These are phyloP conservation scores for Acropternis orthonyx DNA, from an alignment of 2,797 vertebrate species.

Conservation along the genomic window DNA sequence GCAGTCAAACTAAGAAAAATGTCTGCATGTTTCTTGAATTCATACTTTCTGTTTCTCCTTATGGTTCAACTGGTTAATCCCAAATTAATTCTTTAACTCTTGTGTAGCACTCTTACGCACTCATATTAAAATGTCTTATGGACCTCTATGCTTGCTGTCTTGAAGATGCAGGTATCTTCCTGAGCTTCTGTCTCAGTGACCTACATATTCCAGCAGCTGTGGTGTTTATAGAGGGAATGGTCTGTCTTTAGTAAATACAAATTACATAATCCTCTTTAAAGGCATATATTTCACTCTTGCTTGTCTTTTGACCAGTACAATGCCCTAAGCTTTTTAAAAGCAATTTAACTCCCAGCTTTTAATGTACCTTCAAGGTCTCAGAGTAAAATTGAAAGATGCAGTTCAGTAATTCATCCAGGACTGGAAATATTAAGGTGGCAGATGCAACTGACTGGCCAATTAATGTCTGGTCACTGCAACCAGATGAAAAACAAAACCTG, in stretches of 20 bases:
- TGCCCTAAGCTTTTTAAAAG: conserved; percentile 57
- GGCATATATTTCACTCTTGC: conserved; percentile 32
- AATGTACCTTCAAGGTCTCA: conserved; percentile 41
- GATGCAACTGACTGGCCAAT: background rate
- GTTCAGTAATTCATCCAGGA: background rate
- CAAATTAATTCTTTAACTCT: conserved; percentile 74
- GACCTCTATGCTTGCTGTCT: background rate
- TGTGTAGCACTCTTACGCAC: background rate
- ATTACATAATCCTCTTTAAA: conserved; percentile 50
- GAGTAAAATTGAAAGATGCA: conserved; percentile 57
- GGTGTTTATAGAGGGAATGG: background rate
- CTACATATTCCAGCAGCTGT: background rate
- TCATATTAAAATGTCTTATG: conserved; percentile 10
- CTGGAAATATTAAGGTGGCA: background rate
- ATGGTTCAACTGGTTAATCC: conserved; percentile 55
- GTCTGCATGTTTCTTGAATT: conserved; percentile 49
- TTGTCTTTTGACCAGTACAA: conserved; percentile 18
- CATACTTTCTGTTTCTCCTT: conserved; percentile 47
- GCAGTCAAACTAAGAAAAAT: conserved; percentile 16
- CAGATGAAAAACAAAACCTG: conserved; percentile 16
- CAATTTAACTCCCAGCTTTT: conserved; percentile 53
- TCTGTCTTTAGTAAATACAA: conserved; percentile 6
- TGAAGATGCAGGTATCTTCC: background rate
- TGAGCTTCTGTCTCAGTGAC: conserved; percentile 26
- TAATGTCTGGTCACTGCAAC: conserved; percentile 10